A percentile compares a stretch with the other conserved stretches of the same genome.
Conservation (phyloP, 2,888 invertebrate species). For the Troilus luridus region DNA sequence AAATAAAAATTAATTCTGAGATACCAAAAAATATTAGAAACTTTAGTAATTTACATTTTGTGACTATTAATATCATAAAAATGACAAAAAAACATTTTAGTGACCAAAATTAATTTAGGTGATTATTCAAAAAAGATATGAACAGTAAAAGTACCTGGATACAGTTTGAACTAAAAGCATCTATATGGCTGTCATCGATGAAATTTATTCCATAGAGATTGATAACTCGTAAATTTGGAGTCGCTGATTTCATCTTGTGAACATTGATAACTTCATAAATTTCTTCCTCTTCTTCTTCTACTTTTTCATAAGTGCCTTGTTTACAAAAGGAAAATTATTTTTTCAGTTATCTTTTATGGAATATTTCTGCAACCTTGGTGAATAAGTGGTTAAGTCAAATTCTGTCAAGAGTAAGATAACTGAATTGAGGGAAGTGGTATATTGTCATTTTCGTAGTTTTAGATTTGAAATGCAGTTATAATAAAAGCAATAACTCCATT, state of each 20-base stretch:
- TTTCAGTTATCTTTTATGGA: background rate
- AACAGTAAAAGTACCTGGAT: slow-evolving; percentile 76
- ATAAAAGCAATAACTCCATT: no score
- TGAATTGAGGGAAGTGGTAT: no score
- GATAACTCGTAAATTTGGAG: slow-evolving; percentile 96
- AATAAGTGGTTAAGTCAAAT: no score
- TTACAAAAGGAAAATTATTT: slow-evolving; percentile 34
- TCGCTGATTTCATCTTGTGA: slow-evolving; percentile 97
- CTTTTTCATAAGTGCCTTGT: slow-evolving; percentile 94
- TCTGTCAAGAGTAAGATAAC: no score
- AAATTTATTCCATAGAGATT: slow-evolving; percentile 99
- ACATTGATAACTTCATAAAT: slow-evolving; percentile 99
- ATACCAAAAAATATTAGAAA: background rate
- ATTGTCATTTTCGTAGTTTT: no score
- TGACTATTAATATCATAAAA: no score
- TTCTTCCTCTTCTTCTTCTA: slow-evolving; percentile 99
- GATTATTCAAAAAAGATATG: background rate
- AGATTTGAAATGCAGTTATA: no score
- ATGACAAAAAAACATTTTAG: no score
- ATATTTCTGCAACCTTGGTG: background rate
- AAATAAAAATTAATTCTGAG: background rate
- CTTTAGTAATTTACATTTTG: no score
- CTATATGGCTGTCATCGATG: slow-evolving; percentile 98
- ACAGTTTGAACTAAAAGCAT: slow-evolving; percentile 96
- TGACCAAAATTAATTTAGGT: background rate